A percentile compares a stretch with the other conserved stretches of the same genome.
phyloP scores from a whole-genome alignment of 2,113 vertebrate genomes.

The Cichladusa arquata region DNA sequence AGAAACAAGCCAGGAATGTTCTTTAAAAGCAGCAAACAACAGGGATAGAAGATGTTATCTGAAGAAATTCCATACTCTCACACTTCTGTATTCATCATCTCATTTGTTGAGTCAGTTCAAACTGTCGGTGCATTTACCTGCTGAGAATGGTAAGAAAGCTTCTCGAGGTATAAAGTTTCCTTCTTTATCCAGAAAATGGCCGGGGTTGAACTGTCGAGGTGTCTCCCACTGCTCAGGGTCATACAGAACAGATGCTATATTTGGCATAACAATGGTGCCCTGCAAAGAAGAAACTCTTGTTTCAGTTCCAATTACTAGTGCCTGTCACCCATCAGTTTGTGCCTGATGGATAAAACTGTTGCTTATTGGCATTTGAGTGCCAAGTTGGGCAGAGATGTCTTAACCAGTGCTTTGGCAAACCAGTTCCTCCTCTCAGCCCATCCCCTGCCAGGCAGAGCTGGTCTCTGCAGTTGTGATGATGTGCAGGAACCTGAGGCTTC shows the following conservation, averaged over 20 bases:
- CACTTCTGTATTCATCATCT: background rate
- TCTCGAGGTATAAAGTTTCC: slow-evolving; percentile 61
- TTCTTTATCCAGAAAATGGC: slow-evolving; percentile 68
- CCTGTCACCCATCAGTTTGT: background rate
- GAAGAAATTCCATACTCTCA: background rate
- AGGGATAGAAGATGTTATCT: background rate
- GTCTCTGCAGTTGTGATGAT: background rate
- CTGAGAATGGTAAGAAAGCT: slow-evolving; percentile 72
- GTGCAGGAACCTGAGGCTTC: background rate
- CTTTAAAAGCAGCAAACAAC: background rate
- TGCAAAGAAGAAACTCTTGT: background rate
- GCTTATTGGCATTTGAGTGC: background rate
- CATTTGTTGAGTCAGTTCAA: background rate
- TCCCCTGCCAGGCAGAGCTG: background rate
- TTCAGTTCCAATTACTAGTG: background rate
- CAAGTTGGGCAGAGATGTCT: background rate
- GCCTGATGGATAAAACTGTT: background rate
- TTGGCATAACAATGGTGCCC: slow-evolving; percentile 60
- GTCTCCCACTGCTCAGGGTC: slow-evolving; percentile 67
- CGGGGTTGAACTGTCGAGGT: slow-evolving; percentile 58
- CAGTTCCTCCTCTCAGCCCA: background rate
- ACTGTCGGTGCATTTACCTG: slow-evolving; percentile 14
- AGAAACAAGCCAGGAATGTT: background rate
- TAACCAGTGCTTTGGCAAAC: background rate
- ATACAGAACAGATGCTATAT: slow-evolving; percentile 59